A percentile compares a stretch with the other conserved stretches of the same genome.
Evolutionary conservation across 2,113 vertebrate species (phyloP).

Genomic region (Accipiter cooperii): DNA sequence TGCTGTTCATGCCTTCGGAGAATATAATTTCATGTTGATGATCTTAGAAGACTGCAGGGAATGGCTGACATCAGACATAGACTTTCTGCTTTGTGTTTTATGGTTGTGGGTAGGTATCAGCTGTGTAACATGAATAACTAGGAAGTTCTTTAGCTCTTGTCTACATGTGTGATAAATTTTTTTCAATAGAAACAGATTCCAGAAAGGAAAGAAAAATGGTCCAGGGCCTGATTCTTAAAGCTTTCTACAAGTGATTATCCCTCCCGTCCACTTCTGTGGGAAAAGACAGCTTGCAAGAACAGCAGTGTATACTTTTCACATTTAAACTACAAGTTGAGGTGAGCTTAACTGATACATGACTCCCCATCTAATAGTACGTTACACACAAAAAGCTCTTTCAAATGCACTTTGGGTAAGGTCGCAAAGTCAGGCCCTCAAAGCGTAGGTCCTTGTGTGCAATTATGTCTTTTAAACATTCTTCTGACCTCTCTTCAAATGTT

Average conservation of each 20-base stretch:
- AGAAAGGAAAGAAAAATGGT: not conserved
- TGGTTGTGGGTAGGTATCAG: fast-evolving
- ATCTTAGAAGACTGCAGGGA: not conserved
- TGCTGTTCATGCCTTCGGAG: not conserved
- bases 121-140: not conserved
- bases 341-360: not conserved
- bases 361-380: not conserved
- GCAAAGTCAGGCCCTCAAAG: not conserved
- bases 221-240: not conserved
- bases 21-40: not conserved
- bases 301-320: not conserved
- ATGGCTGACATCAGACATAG: not conserved
- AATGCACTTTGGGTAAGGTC: not conserved
- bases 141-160: not conserved
- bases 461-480: not conserved
- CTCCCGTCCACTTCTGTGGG: fast-evolving
- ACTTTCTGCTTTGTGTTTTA: not conserved
- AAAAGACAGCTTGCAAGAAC: not conserved
- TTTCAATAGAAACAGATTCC: not conserved
- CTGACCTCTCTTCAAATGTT: not conserved
- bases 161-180: fast-evolving
- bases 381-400: not conserved
- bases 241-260: not conserved
- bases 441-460: not conserved
- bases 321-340: not conserved